Percentiles rank a stretch among this genome's conserved stretches.
Conservation (phyloP, 2,888 invertebrate genomes). For the Xylocampa areola region DNA sequence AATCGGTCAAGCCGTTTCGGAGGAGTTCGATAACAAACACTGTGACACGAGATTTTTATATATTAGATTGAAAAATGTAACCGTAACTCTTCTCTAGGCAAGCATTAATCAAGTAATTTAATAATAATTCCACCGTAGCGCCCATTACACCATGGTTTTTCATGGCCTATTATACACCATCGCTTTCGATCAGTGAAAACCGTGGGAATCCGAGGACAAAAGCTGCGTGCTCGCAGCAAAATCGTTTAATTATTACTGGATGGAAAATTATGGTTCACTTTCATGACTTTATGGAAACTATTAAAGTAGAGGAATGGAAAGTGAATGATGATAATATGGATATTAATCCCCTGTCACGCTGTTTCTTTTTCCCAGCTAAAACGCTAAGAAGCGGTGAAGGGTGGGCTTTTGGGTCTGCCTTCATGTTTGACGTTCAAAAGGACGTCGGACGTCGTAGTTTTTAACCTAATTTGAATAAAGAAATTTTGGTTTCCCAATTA, state of each 20-base stretch:
- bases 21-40: too few relatives aligned
- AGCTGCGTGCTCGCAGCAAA: slow-evolving; percentile 30
- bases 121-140: slow-evolving; percentile 29
- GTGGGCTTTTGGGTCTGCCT: too few relatives aligned
- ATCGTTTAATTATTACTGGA: slow-evolving; percentile 37
- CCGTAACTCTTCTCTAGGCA: slow-evolving; percentile 3
- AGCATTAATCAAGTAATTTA: slow-evolving; percentile 25
- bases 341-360: too few relatives aligned
- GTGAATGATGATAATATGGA: not conserved
- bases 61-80: too few relatives aligned
- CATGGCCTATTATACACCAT: slow-evolving; percentile 49
- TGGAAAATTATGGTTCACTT: slow-evolving; percentile 31
- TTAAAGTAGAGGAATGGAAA: slow-evolving; percentile 8
- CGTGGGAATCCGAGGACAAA: slow-evolving; percentile 49
- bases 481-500: too few relatives aligned
- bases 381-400: too few relatives aligned
- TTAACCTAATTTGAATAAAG: too few relatives aligned
- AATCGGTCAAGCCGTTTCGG: too few relatives aligned
- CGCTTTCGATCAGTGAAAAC: slow-evolving; percentile 56
- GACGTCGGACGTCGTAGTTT: too few relatives aligned
- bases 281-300: slow-evolving; percentile 19
- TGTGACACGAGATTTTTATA: too few relatives aligned
- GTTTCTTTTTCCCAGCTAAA: too few relatives aligned
- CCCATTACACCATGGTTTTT: slow-evolving; percentile 46
- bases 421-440: too few relatives aligned